Percentiles rank a stretch among this genome's conserved stretches.
Conservation (phyloP, 2,888 invertebrate species). For the Zelleria hepariella region DNA sequence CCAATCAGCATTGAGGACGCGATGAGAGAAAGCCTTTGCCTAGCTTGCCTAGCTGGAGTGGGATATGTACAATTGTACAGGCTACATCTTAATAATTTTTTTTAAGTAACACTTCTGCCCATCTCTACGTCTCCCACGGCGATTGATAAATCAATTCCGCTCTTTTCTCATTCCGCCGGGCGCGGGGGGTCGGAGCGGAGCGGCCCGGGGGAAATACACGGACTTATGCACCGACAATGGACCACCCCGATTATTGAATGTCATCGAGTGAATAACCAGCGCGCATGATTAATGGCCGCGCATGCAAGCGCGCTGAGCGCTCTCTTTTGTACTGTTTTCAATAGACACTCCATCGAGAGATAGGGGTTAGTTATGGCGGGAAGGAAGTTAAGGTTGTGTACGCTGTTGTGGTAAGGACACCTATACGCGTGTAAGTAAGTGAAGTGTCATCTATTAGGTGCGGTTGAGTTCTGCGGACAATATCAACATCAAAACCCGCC, state of each 20-base stretch:
- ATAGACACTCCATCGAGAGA: neutral
- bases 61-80: too few relatives aligned
- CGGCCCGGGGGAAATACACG: neutral
- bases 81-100: neutral
- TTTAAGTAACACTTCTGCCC: neutral
- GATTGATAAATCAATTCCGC: neutral
- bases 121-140: neutral
- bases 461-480: too few relatives aligned
- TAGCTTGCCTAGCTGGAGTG: too few relatives aligned
- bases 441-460: too few relatives aligned
- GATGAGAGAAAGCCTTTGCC: too few relatives aligned
- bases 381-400: too few relatives aligned
- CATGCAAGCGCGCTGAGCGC: neutral
- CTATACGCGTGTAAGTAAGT: too few relatives aligned
- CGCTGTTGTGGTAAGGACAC: too few relatives aligned
- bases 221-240: neutral
- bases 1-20: too few relatives aligned
- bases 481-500: too few relatives aligned
- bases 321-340: neutral
- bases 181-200: too few relatives aligned
- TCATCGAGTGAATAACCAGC: neutral
- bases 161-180: neutral
- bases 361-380: neutral
- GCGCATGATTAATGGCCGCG: neutral
- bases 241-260: neutral